Evolutionary conservation across 2,888 invertebrate genomes (phyloP).

Genomic region (Plusia festucae): DNA sequence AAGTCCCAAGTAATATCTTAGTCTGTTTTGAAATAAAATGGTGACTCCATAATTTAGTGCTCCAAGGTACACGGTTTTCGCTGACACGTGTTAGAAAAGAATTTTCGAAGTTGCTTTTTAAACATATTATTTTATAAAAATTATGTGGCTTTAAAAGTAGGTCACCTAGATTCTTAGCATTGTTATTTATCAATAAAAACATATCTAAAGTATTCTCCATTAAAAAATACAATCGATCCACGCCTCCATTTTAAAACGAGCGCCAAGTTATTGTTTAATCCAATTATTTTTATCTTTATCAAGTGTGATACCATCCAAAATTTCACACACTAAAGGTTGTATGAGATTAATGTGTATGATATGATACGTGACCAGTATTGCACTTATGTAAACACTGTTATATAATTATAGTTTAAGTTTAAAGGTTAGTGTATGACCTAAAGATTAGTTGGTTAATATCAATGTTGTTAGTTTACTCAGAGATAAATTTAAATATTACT

Average conservation of each 20-base stretch:
- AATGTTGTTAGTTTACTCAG: constrained; percentile 5
- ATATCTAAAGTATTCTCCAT: too few species aligned
- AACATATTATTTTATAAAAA: too few species aligned
- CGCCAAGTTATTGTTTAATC: constrained; percentile 37
- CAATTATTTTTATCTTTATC: constrained; percentile 38
- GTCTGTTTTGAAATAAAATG: neutral
- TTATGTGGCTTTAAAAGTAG: too few species aligned
- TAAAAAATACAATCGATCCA: constrained; percentile 28
- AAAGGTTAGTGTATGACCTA: constrained; percentile 51
- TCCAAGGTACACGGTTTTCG: too few species aligned
- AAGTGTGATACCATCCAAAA: constrained; percentile 43
- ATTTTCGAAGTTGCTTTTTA: too few species aligned
- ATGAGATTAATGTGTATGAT: constrained; percentile 53
- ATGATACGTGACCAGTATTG: constrained; percentile 38
- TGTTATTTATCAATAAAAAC: too few species aligned
- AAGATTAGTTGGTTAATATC: constrained; percentile 41
- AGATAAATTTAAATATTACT: neutral
- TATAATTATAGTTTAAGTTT: constrained; percentile 44
- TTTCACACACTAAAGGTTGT: constrained; percentile 56
- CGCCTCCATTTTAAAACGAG: constrained; percentile 38
- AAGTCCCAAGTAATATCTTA: constrained; percentile 3
- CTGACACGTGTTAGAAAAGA: too few species aligned
- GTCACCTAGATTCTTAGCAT: constrained; percentile 33
- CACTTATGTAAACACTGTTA: constrained; percentile 49
- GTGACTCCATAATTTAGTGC: too few species aligned